Base-by-base conservation (phyloP, 2,113 vertebrate genomes). In the Trochalopteron elliotii region DNA sequence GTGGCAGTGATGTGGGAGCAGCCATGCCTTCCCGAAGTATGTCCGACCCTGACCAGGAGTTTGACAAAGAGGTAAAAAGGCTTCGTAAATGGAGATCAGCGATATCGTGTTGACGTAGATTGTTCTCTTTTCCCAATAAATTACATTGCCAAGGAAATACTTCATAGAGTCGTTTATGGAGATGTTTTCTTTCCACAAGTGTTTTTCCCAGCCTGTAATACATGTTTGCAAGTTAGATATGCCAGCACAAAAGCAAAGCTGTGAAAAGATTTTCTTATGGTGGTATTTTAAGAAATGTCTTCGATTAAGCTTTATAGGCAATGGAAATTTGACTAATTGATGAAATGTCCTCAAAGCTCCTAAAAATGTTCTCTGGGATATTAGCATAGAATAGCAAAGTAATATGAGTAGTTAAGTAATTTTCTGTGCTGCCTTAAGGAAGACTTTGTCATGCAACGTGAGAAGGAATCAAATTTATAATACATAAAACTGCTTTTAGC, bases 11-110 rank as follows among this genome's bases (percentile, higher is more conserved):
- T 94, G 98, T 98, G 19, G 98, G 98, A 52, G 98, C 97, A 69
- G 97, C 98, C 14, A 94, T 98, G 89, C 98, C 99, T 35, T 98
- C 99, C 72, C 98, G 98, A 40, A 98, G 98, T 52, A 97, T 98
- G 96, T 98, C 98, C 0, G 99, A 99, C 61, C 98, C 97, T 1
- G 99, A 99, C 94, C 99, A 98, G 93, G 99, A 99, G 91, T 98
- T 98, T 59, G 99, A 99, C 79, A 98, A 98, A 98, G 99, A 99
- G 99, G 99, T 99, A 95, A 72, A 96, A 93, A 20, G 45, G 33
- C 57, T 90, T 72, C 75, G 16, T 52, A 16, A 56, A 65, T 25
- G 31, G 47, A 81, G 20, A 56, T 59, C 13, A 7, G 3, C 0
- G 0, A 12, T 78, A 25, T 8, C 65, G 42, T 86, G 57, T 67